These are phyloP conservation scores for Lerista edwardsae DNA, from an alignment of 2,797 vertebrate genomes.

Conservation along the genomic window DNA sequence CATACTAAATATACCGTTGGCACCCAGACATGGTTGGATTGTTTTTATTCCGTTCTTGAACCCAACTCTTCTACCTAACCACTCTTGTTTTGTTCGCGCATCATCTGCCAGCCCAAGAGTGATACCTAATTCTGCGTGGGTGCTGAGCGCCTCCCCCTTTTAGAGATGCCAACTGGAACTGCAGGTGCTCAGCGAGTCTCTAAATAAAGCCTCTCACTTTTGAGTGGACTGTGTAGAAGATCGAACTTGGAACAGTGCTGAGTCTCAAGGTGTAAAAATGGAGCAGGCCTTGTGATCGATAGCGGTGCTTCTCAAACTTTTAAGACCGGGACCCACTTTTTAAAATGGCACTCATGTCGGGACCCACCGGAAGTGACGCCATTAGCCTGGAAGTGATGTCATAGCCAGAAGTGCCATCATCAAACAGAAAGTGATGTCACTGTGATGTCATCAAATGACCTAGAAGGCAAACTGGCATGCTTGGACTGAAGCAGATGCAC, in stretches of 20 bases:
- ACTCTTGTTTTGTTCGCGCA: not conserved
- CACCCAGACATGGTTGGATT: rapidly evolving
- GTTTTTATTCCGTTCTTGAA: not conserved
- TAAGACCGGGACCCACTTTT: too few species aligned
- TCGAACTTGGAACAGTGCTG: not conserved
- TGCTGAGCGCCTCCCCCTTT: constrained; percentile 49
- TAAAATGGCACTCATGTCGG: too few species aligned
- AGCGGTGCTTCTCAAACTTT: too few species aligned
- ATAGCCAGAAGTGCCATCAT: too few species aligned
- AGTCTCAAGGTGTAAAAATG: not conserved
- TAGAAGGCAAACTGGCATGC: too few species aligned
- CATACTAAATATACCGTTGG: not conserved
- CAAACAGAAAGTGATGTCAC: too few species aligned
- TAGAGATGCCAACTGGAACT: constrained; percentile 31
- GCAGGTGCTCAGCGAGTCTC: not conserved
- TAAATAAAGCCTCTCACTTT: constrained; percentile 44
- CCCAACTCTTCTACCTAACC: not conserved
- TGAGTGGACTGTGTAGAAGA: constrained; percentile 28
- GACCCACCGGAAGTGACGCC: too few species aligned
- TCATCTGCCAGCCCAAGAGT: not conserved
- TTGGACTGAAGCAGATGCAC: too few species aligned
- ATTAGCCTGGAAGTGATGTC: too few species aligned
- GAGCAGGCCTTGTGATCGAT: constrained; percentile 20
- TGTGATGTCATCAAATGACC: too few species aligned
- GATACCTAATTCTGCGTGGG: not conserved